phyloP scores from a whole-genome alignment of 92 coral and sea anemone species.

The Heteractis magnifica region DNA sequence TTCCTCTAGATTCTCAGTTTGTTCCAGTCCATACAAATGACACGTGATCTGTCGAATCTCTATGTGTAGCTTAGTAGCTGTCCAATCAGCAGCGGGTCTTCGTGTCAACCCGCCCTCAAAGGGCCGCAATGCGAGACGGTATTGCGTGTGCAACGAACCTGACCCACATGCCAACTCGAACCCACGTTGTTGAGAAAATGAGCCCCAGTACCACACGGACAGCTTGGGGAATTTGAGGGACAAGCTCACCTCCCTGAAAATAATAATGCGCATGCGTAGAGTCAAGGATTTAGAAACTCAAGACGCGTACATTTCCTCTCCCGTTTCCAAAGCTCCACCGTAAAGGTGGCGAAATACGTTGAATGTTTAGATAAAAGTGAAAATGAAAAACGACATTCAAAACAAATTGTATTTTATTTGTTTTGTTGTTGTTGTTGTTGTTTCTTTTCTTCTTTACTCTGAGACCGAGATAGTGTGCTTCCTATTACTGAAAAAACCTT shows the following conservation, averaged over 20 bases:
- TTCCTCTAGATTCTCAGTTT: slow-evolving; percentile 67
- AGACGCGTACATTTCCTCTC: too few species aligned
- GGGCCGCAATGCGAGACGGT: slow-evolving; percentile 70
- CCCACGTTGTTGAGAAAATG: slow-evolving; percentile 92
- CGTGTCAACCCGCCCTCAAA: slow-evolving; percentile 80
- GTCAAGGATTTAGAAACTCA: neutral
- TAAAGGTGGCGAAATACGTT: too few species aligned
- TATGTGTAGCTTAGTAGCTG: slow-evolving; percentile 80
- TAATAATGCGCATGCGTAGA: neutral
- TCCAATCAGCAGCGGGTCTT: slow-evolving; percentile 93
- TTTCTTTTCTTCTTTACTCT: too few species aligned
- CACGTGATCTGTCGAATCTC: slow-evolving; percentile 87
- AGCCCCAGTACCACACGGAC: slow-evolving; percentile 93
- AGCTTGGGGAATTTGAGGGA: slow-evolving; percentile 87
- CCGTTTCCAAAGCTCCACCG: too few species aligned
- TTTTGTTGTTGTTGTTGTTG: too few species aligned
- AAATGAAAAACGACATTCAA: too few species aligned
- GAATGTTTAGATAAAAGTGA: too few species aligned
- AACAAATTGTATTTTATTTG: too few species aligned
- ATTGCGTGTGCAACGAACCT: slow-evolving; percentile 76
- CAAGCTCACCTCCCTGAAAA: slow-evolving; percentile 72
- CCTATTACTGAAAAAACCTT: too few species aligned
- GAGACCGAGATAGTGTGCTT: too few species aligned
- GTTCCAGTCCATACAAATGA: slow-evolving; percentile 95
- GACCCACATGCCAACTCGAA: slow-evolving; percentile 76